A percentile compares a stretch with the other conserved stretches of the same genome.
Evolutionary conservation across 2,888 invertebrate genomes (phyloP).

Genomic region (Drosophila histrio): DNA sequence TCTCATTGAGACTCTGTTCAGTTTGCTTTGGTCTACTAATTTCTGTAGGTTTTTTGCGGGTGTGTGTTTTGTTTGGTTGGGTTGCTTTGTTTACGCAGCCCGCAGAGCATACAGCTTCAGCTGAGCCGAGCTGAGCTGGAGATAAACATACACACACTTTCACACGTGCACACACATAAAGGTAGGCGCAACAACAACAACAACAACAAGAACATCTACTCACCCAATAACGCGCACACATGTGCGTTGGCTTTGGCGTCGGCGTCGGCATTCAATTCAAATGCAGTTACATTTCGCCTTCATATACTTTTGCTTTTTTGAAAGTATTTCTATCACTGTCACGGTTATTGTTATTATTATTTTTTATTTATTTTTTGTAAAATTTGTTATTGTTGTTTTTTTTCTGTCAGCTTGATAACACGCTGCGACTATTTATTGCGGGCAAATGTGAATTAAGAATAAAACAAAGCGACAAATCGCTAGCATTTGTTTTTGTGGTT

Average conservation of each 20-base stretch:
- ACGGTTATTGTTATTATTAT: slow-evolving; percentile 16
- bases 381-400: slow-evolving; percentile 32
- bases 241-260: slow-evolving; percentile 14
- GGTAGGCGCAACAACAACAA: slow-evolving; percentile 8
- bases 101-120: slow-evolving; percentile 32
- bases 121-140: slow-evolving; percentile 49
- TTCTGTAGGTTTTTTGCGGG: slow-evolving; percentile 22
- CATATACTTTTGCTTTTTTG: slow-evolving; percentile 17
- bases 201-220: slow-evolving; percentile 43
- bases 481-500: slow-evolving; percentile 42
- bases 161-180: slow-evolving; percentile 21
- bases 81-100: slow-evolving; percentile 61
- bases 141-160: slow-evolving; percentile 41
- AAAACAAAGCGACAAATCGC: slow-evolving; percentile 47
- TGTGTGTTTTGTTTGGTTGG: slow-evolving; percentile 29
- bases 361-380: slow-evolving; percentile 18
- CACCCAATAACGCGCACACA: slow-evolving; percentile 43
- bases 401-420: slow-evolving; percentile 62
- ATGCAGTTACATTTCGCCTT: slow-evolving; percentile 58
- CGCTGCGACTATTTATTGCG: slow-evolving; percentile 35
- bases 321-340: not conserved
- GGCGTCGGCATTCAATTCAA: slow-evolving; percentile 38
- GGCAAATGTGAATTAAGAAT: slow-evolving; percentile 35
- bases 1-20: slow-evolving; percentile 41
- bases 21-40: slow-evolving; percentile 43